phyloP scores from a whole-genome alignment of 2,797 vertebrate genomes.

The Lacerta agilis region DNA sequence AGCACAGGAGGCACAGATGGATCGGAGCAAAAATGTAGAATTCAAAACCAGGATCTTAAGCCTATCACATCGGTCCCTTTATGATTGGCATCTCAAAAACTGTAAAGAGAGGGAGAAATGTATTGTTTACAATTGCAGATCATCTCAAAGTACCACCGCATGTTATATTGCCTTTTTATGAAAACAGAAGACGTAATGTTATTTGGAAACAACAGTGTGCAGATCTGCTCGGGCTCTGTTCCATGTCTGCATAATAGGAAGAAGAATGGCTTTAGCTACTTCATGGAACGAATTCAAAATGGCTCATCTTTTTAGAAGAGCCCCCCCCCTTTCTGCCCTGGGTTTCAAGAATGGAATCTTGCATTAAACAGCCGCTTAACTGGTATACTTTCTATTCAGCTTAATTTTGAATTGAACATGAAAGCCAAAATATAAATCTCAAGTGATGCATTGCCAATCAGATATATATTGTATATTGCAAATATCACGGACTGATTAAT shows the following conservation, averaged over 20 bases:
- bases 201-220: not conserved
- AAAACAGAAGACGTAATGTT: not conserved
- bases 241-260: not conserved
- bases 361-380: not conserved
- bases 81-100: not conserved
- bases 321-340: too few species aligned
- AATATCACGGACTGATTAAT: slow-evolving; percentile 6
- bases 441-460: slow-evolving; percentile 17
- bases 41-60: too few species aligned
- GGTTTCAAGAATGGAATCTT: not conserved
- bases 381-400: not conserved
- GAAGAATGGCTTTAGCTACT: not conserved
- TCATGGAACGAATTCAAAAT: not conserved
- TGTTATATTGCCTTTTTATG: not conserved
- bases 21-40: too few species aligned
- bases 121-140: not conserved
- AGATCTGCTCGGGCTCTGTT: not conserved
- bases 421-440: slow-evolving; percentile 6
- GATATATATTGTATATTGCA: slow-evolving; percentile 2
- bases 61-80: not conserved
- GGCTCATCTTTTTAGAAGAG: not conserved
- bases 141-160: not conserved
- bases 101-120: not conserved
- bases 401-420: slow-evolving; percentile 5
- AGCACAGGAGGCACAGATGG: not conserved